Evolutionary conservation across 2,797 vertebrate species (phyloP), one percentile per base, ranked within the genome.

Genomic region (Sebastes itinus): DNA sequence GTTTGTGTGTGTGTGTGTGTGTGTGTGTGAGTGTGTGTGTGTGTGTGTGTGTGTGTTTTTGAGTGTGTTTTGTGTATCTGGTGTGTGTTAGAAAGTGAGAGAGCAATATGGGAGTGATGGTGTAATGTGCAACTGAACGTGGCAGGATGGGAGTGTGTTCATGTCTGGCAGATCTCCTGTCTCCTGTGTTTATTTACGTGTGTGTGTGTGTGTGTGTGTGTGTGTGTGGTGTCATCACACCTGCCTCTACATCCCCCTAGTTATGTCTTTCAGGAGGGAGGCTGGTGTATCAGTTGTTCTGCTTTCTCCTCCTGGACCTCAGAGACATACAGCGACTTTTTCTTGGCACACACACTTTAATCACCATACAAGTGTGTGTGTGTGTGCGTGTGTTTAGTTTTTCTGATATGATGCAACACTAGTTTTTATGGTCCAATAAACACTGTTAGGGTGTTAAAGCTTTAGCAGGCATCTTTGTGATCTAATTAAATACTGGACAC

Each of bases 401-500:
- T 65, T 88, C 63, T 77, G 71, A 73, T 83, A 88, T 94, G 89
- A 92, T 59, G 87, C 91, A 91, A 92, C 88, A 61, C 84, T 83
- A 70, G 78, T 82, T 92, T 88, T 91, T 84, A 88, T 78, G 86
- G 88, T 89, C 89, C 81, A 86, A 69, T 90, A 90, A 89, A 87
- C 86, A 86, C 74, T 86, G 58, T 86, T 70, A 77, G 89, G 72
- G 80, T 88, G 85, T 72, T 82, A 46, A 82, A 81, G 88, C 84
- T 87, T 87, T 77, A 75, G 90, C 81, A 78, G 86, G 79, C 88
- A 75, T 89, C 85, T 90, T 86, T 89, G 92, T 87, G 82, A 92
- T 91, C 89, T 92, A 89, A 93, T 94, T 93, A 94, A 89, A 89
- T 32, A 86, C 67, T 91, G 87, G 85, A 89, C 90, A 89, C 81